A percentile compares a stretch with the other conserved stretches of the same genome.
Conservation (phyloP, 2,888 invertebrate species). For the Boloria euphrosyne region DNA sequence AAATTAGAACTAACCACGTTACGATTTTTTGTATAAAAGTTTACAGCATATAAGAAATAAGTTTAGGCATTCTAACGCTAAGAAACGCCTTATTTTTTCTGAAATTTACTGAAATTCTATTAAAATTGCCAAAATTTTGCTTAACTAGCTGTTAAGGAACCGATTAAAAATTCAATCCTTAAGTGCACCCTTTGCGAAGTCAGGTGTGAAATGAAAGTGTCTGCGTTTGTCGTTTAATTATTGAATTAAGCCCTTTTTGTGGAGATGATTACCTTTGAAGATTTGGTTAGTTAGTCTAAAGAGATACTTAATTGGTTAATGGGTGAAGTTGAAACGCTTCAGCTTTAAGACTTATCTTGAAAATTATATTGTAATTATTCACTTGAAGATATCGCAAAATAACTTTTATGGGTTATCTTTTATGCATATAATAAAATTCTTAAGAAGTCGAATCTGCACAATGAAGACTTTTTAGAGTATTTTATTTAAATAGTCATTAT, state of each 20-base stretch:
- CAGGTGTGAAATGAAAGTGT: conserved; percentile 57
- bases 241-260: conserved; percentile 49
- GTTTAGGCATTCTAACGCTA: too few species aligned
- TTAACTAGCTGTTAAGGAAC: conserved; percentile 41
- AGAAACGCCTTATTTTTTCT: too few species aligned
- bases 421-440: too few species aligned
- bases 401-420: too few species aligned
- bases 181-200: conserved; percentile 52
- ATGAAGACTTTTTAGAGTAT: too few species aligned
- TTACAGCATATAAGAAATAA: too few species aligned
- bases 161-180: conserved; percentile 55
- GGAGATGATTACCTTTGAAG: conserved; percentile 51
- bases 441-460: too few species aligned
- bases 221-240: conserved; percentile 56
- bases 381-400: too few species aligned
- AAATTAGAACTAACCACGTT: too few species aligned
- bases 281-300: conserved; percentile 46
- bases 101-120: not conserved
- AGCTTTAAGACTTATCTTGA: not conserved
- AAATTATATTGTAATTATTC: too few species aligned
- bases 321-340: not conserved
- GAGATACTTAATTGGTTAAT: conserved; percentile 17
- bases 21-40: too few species aligned
- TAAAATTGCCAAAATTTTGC: conserved; percentile 29
- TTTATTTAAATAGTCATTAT: too few species aligned